Evolutionary conservation across 2,888 invertebrate species (phyloP), one percentile per base, ranked within the genome.

Genomic region (Mayetiola destructor): DNA sequence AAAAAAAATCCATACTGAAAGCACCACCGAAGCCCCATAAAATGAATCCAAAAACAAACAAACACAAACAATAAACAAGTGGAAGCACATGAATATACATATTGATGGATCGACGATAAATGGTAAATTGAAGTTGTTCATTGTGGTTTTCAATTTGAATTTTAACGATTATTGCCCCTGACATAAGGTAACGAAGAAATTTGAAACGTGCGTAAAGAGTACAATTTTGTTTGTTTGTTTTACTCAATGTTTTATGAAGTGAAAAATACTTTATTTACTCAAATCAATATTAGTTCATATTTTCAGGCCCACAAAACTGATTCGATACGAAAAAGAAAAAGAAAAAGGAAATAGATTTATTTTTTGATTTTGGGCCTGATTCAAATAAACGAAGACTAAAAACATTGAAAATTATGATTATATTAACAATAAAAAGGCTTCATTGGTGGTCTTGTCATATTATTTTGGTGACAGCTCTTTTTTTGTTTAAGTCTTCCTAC

Each of bases 191-290:
- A n/a, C 3, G 14, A 14, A 16, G 48, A 48, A 6, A 48, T 27
- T 48, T 14, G 27, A 48, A 48, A 27, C 27, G 27, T 27, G 6
- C 12, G 8, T 3, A 27, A n/a, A 4, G 4, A 27, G 6, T 2
- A 48, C 27, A 27, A 2, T 48, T 48, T 48, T 14, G 16, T 27
- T 48, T n/a, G 27, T 48, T 48, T n/a, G n/a, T n/a, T n/a, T n/a
- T n/a, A 27, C 27, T 27, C 39, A 23, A 9, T 27, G 27, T 27
- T 48, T 48, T 48, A 48, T 48, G 48, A 48, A 48, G 27, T 48
- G 48, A 48, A 48, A 48, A 48, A 48, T 27, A n/a, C 48, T 48
- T 48, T 48, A 48, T 48, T 48, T 48, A 48, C 27, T 48, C 27
- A n/a, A n/a, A n/a, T n/a, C n/a, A n/a, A n/a, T n/a, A n/a, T n/a